Evolutionary conservation across 2,113 vertebrate species (phyloP).

Genomic region (Tragelaphus imberbis): DNA sequence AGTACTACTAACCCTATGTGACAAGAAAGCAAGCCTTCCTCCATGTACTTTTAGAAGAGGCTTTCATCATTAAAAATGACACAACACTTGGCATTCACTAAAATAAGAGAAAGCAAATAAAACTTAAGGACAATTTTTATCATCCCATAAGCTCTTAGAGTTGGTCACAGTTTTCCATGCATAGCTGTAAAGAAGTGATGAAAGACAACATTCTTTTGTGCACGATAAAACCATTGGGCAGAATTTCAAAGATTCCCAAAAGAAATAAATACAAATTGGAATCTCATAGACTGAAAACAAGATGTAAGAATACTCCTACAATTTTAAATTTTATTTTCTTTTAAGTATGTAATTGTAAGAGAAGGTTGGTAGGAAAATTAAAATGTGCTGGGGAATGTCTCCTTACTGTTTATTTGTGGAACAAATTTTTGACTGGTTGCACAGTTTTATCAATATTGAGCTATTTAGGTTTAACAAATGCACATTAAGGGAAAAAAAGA

Average conservation of each 20-base stretch:
- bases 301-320: background rate
- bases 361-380: background rate
- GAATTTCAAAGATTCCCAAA: background rate
- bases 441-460: constrained; percentile 39
- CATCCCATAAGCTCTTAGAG: background rate
- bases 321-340: constrained; percentile 7
- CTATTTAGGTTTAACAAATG: constrained; percentile 30
- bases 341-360: background rate
- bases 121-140: background rate
- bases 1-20: background rate
- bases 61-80: background rate
- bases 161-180: background rate
- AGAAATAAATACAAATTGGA: background rate
- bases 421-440: background rate
- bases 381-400: background rate
- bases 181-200: background rate
- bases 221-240: background rate
- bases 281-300: background rate
- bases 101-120: constrained; percentile 5
- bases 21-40: background rate
- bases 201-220: background rate
- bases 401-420: background rate
- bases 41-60: background rate
- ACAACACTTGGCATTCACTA: background rate
- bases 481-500: background rate